Evolutionary conservation across 2,797 vertebrate species (phyloP), one percentile per base, ranked within the genome.

Genomic region (Acipenser oxyrinchus): DNA sequence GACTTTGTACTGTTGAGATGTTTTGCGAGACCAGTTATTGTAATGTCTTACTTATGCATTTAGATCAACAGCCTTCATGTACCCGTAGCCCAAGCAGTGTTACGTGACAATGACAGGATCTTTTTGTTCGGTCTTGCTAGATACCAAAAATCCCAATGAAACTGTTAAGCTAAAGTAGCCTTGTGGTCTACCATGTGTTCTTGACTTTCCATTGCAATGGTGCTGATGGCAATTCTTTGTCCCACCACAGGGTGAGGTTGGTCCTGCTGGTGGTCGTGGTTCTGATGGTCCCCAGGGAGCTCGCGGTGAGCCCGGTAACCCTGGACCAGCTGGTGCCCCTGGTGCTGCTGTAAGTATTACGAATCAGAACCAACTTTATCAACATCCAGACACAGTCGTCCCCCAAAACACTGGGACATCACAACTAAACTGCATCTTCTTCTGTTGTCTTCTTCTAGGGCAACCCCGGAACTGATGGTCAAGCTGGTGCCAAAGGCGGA

Each of bases 251-350:
- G 96, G 96, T 86, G 96, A 99, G 89, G 83, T 83, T 5, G 96
- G 96, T 76, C 71, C 88, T 73, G 84, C 91, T 68, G 96, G 96
- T 75, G 78, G 84, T 65, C 95, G 96, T 84, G 96, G 96, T 70
- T 68, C 86, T 9, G 95, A 98, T 81, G 96, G 96, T 87, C 89
- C 94, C 74, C 93, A 96, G 68, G 96, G 96, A 83, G 79, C 90
- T 61, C 96, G 95, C 67, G 96, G 96, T 75, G 96, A 99, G 81
- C 87, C 94, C 1, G 96, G 96, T 75, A 90, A 95, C 81, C 92
- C 95, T 6, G 96, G 97, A 79, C 90, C 95, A 52, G 78, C 93
- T 89, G 96, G 96, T 48, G 64, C 93, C 51, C 84, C 93, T 70
- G 96, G 96, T 69, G 71, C 91, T 55, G 82, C 92, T 88, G 96